Percentiles rank a stretch among this genome's conserved stretches.
These are phyloP conservation scores for Leptinotarsa juncta DNA, from an alignment of 2,888 invertebrate species.

Conservation along the genomic window DNA sequence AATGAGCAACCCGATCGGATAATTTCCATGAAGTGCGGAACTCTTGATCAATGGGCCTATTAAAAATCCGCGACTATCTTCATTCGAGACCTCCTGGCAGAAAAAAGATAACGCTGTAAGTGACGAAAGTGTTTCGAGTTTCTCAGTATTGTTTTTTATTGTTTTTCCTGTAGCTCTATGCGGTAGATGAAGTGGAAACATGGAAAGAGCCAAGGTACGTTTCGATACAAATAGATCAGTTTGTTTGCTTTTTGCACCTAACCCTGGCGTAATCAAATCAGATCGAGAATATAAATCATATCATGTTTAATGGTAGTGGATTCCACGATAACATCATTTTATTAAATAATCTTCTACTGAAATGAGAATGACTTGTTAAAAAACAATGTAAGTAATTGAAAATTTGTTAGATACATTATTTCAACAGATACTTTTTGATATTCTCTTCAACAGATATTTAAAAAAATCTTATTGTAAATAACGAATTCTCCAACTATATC, in stretches of 20 bases:
- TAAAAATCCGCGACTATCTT: constrained; percentile 58
- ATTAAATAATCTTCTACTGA: too few relatives aligned
- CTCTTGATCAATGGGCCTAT: constrained; percentile 59
- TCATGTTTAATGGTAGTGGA: too few relatives aligned
- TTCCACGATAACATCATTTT: too few relatives aligned
- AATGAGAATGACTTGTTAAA: too few relatives aligned
- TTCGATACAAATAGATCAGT: neutral
- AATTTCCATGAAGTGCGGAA: constrained; percentile 45
- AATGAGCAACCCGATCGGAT: constrained; percentile 31
- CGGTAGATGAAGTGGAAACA: neutral
- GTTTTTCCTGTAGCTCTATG: neutral
- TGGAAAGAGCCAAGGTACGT: constrained; percentile 3
- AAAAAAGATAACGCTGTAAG: constrained; percentile 51
- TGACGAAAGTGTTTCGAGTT: constrained; percentile 15
- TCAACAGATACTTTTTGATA: too few relatives aligned
- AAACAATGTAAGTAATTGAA: too few relatives aligned
- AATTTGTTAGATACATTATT: too few relatives aligned
- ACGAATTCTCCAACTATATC: too few relatives aligned
- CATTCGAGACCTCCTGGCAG: constrained; percentile 63
- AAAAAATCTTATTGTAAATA: too few relatives aligned
- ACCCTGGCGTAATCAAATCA: neutral
- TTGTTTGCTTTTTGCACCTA: neutral
- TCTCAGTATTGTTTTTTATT: neutral
- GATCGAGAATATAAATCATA: too few relatives aligned
- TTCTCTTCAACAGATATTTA: too few relatives aligned